Conservation (phyloP, 2,113 vertebrate species). For the Cavia porcellus region DNA sequence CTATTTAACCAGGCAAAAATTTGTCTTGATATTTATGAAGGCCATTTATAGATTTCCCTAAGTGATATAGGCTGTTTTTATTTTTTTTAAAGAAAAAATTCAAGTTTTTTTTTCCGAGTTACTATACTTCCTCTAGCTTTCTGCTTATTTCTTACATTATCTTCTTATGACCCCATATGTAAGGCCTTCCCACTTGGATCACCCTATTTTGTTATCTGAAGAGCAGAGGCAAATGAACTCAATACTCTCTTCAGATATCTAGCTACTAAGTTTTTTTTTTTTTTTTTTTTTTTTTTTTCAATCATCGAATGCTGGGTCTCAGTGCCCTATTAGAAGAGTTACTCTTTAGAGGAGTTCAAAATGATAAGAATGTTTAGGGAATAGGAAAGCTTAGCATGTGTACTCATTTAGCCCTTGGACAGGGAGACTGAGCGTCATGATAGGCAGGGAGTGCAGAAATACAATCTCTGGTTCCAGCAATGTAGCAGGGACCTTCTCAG, state of each 20-base stretch:
- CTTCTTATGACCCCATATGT: background rate
- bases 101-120: background rate
- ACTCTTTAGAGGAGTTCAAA: background rate
- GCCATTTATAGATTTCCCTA: background rate
- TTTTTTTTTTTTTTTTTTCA: no score
- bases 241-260: background rate
- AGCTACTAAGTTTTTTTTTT: background rate
- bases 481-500: background rate
- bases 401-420: no score
- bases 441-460: background rate
- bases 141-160: background rate
- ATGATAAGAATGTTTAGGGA: background rate
- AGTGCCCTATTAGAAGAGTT: background rate
- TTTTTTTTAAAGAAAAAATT: background rate
- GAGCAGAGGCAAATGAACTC: background rate
- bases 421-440: background rate
- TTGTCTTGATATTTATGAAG: slow-evolving; percentile 33
- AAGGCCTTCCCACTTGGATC: background rate
- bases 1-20: background rate
- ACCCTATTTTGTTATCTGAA: background rate
- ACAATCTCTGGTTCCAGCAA: rapidly evolving
- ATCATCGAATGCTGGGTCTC: background rate
- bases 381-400: background rate
- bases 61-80: background rate
- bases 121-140: background rate